Conservation (phyloP, 1,140 invertebrate genomes). For the Hypothenemus hampei region DNA sequence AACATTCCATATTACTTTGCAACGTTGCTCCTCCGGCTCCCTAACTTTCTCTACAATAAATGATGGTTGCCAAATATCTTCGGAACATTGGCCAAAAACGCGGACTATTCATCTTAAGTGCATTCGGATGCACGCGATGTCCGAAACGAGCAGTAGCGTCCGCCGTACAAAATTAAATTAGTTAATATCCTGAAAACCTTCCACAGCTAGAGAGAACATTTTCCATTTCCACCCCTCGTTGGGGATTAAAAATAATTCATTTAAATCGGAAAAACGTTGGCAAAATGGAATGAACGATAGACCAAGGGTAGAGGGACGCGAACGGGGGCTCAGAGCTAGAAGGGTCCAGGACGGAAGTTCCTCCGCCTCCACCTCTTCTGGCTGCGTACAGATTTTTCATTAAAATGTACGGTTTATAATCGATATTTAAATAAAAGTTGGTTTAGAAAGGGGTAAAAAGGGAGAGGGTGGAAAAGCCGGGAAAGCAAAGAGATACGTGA, state of each 20-base stretch:
- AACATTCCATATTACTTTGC: too few species aligned
- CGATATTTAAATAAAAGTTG: slow-evolving; percentile 36
- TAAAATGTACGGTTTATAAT: slow-evolving; percentile 35
- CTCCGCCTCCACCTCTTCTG: slow-evolving; percentile 6
- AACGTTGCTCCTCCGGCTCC: too few species aligned
- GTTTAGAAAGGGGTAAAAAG: slow-evolving; percentile 32
- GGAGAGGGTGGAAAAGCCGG: slow-evolving; percentile 30
- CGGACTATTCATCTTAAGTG: slow-evolving; percentile 21
- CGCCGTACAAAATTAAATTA: neutral
- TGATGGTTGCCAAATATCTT: slow-evolving; percentile 24
- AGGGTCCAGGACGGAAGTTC: slow-evolving; percentile 3
- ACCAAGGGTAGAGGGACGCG: too few species aligned
- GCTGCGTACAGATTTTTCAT: slow-evolving; percentile 30
- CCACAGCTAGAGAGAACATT: neutral
- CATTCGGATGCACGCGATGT: slow-evolving; percentile 19
- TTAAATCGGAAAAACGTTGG: slow-evolving; percentile 14
- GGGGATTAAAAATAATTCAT: slow-evolving; percentile 29
- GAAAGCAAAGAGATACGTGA: slow-evolving; percentile 30
- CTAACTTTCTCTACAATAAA: slow-evolving; percentile 33
- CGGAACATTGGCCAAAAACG: slow-evolving; percentile 29
- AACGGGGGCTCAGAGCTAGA: too few species aligned
- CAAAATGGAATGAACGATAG: too few species aligned
- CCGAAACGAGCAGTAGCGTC: slow-evolving; percentile 12
- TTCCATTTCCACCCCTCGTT: too few species aligned
- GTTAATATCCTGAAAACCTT: neutral